Percentiles rank a stretch among this genome's conserved stretches.
Conservation (phyloP, 2,888 invertebrate genomes). For the Monopis laevigella region DNA sequence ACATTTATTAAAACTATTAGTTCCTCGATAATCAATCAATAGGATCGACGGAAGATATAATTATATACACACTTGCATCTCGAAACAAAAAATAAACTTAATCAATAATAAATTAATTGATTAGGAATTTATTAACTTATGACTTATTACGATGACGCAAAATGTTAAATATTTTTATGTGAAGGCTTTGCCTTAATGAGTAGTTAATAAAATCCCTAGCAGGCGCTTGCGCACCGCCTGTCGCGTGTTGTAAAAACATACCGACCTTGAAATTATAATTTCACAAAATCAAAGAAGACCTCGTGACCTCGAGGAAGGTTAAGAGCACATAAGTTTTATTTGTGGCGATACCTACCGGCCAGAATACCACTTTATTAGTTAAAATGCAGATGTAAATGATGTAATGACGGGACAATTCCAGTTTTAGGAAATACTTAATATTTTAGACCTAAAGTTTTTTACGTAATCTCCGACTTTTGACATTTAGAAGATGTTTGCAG, state of each 20-base stretch:
- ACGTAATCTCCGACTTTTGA: too few relatives aligned
- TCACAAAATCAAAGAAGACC: conserved; percentile 43
- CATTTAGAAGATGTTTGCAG: too few relatives aligned
- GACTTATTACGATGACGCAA: conserved; percentile 4
- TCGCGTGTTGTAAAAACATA: conserved; percentile 24
- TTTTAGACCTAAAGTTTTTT: too few relatives aligned
- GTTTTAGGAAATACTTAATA: too few relatives aligned
- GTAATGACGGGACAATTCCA: too few relatives aligned
- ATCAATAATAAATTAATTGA: conserved; percentile 8
- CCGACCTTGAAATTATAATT: conserved; percentile 52
- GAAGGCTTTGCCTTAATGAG: conserved; percentile 5
- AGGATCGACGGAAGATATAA: too few relatives aligned
- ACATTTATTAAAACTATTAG: too few relatives aligned
- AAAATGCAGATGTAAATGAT: too few relatives aligned
- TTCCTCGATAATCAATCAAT: too few relatives aligned
- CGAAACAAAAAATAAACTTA: conserved; percentile 4
- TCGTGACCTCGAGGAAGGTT: conserved; percentile 53
- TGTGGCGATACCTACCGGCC: too few relatives aligned
- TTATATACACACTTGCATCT: too few relatives aligned
- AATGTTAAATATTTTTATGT: conserved; percentile 9
- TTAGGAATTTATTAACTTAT: conserved; percentile 9
- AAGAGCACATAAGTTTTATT: conserved; percentile 57
- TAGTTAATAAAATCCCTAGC: conserved; percentile 3
- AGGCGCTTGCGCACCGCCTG: conserved; percentile 8
- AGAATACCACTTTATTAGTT: too few relatives aligned